Evolutionary conservation across 2,888 invertebrate species (phyloP).

Genomic region (Deilephila porcellus): DNA sequence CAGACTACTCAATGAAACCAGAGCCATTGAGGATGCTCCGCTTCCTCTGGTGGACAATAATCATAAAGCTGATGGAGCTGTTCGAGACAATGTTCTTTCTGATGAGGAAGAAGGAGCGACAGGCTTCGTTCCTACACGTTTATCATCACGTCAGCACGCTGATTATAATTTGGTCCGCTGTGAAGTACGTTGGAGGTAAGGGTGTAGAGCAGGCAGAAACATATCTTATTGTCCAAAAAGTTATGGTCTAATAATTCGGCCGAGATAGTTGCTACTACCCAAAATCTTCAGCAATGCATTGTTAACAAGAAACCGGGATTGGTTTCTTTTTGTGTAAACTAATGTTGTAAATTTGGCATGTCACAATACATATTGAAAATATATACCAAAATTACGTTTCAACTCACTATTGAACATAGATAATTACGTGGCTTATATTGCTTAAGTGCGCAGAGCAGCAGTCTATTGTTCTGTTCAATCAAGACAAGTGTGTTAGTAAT

Average conservation of each 20-base stretch:
- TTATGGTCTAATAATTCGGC: too few species aligned
- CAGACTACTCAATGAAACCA: slow-evolving; percentile 88
- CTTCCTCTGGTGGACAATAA: slow-evolving; percentile 86
- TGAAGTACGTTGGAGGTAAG: slow-evolving; percentile 88
- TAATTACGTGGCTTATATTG: not conserved
- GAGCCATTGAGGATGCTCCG: slow-evolving; percentile 84
- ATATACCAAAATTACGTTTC: too few species aligned
- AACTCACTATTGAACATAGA: too few species aligned
- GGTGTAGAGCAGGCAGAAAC: slow-evolving; percentile 11
- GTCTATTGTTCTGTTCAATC: not conserved
- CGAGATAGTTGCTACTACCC: too few species aligned
- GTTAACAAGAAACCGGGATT: too few species aligned
- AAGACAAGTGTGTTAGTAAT: not conserved
- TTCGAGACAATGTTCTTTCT: slow-evolving; percentile 89
- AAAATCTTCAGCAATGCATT: too few species aligned
- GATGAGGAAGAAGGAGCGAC: slow-evolving; percentile 88
- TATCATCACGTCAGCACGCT: slow-evolving; percentile 89
- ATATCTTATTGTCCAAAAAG: too few species aligned
- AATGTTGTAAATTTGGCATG: too few species aligned
- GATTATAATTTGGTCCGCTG: slow-evolving; percentile 84
- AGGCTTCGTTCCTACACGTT: slow-evolving; percentile 89
- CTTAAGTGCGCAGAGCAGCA: not conserved
- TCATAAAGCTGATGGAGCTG: slow-evolving; percentile 87
- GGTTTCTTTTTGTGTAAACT: too few species aligned
- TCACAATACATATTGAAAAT: too few species aligned